These are phyloP conservation scores for Rostratula benghalensis DNA, from an alignment of 2,113 vertebrate genomes.

Conservation along the genomic window DNA sequence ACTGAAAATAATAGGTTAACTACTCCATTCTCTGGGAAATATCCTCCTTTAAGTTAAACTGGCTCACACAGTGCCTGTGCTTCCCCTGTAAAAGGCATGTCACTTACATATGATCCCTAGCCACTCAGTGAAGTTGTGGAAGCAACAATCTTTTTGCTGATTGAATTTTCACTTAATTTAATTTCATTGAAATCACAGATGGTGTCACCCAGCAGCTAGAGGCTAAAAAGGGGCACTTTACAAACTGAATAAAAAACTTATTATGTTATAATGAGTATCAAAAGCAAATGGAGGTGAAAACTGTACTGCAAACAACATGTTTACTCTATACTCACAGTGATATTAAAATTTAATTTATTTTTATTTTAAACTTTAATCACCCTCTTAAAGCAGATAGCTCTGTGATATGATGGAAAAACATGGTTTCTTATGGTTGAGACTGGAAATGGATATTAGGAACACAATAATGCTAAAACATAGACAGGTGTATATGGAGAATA, in stretches of 20 bases:
- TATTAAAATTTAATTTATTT: neutral
- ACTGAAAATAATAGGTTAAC: neutral
- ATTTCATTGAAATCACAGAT: constrained; percentile 80
- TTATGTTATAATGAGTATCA: constrained; percentile 68
- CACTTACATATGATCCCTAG: neutral
- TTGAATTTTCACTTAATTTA: constrained; percentile 80
- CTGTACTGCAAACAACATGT: constrained; percentile 21
- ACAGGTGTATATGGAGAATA: too few relatives aligned
- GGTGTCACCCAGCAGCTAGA: constrained; percentile 73
- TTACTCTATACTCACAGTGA: neutral
- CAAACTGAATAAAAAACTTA: constrained; percentile 66
- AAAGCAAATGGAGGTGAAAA: constrained; percentile 62
- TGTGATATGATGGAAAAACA: neutral
- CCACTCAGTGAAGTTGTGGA: constrained; percentile 57
- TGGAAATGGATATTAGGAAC: neutral
- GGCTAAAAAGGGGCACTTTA: constrained; percentile 74
- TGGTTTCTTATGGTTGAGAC: neutral
- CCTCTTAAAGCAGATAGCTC: neutral
- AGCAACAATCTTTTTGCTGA: constrained; percentile 70
- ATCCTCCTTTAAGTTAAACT: neutral
- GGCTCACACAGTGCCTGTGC: neutral
- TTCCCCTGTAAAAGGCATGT: neutral
- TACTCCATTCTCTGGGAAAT: neutral
- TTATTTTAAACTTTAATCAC: neutral
- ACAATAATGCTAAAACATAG: neutral